Conservation (phyloP, 2,888 invertebrate genomes). For the Cantharis rustica region DNA sequence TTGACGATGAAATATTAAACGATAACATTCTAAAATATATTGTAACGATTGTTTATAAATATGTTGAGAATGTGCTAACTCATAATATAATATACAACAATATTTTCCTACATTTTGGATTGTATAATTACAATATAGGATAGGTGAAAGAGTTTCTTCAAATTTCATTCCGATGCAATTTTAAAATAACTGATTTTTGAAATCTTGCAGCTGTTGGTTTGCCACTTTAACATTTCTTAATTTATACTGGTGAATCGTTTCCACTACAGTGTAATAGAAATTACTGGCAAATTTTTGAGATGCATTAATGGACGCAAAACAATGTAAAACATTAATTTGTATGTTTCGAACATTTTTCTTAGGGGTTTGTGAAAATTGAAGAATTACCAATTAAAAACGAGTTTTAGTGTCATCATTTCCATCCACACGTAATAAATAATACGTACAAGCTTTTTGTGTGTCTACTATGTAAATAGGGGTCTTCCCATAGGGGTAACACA, state of each 20-base stretch:
- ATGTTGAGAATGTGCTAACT: background rate
- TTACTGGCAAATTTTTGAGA: background rate
- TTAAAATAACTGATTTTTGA: background rate
- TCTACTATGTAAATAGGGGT: conserved; percentile 1
- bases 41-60: background rate
- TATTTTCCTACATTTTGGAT: background rate
- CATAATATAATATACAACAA: background rate
- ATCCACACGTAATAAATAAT: conserved; percentile 1
- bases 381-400: background rate
- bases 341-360: background rate
- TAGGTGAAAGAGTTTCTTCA: background rate
- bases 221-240: background rate
- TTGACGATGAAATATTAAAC: background rate
- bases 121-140: background rate
- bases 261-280: background rate
- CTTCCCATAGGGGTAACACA: background rate
- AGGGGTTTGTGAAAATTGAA: background rate
- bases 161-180: background rate
- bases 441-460: background rate
- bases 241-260: background rate
- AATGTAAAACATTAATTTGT: background rate
- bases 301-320: background rate
- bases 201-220: background rate
- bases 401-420: background rate
- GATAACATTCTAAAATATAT: background rate